A percentile compares a stretch with the other conserved stretches of the same genome.
Conservation (phyloP, 2,888 invertebrate genomes). For the Drosophila meridiana region DNA sequence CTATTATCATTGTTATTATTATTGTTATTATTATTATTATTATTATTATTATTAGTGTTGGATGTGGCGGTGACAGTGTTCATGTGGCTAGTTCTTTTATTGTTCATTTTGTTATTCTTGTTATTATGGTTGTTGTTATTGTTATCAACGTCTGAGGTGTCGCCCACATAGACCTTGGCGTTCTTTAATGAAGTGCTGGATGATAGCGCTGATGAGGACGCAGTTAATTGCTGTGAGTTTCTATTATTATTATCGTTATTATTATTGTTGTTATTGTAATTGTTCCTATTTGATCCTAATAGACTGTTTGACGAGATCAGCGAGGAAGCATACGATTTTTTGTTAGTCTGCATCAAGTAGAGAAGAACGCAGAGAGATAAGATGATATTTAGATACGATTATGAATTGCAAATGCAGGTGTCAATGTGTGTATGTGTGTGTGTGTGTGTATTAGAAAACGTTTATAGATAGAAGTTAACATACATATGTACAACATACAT, state of each 20-base stretch:
- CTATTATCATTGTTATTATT: constrained; percentile 46
- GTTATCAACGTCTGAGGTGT: constrained; percentile 66
- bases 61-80: constrained; percentile 73
- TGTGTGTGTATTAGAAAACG: neutral
- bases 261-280: constrained; percentile 66
- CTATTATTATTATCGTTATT: constrained; percentile 70
- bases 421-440: constrained; percentile 6
- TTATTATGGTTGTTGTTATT: constrained; percentile 41
- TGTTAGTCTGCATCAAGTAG: constrained; percentile 83
- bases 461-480: constrained; percentile 13
- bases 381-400: constrained; percentile 60
- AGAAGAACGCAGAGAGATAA: constrained; percentile 73
- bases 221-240: constrained; percentile 82
- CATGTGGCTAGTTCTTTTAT: constrained; percentile 60
- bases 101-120: constrained; percentile 50
- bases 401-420: constrained; percentile 28
- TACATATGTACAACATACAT: constrained; percentile 39
- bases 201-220: constrained; percentile 76
- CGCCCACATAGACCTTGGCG: constrained; percentile 80
- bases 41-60: constrained; percentile 45
- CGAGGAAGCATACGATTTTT: constrained; percentile 85
- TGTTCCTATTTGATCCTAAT: constrained; percentile 84
- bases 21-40: constrained; percentile 27
- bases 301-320: constrained; percentile 85
- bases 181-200: constrained; percentile 72